phyloP scores from a whole-genome alignment of 2,113 vertebrate species.

The Protomyctophum bolini region DNA sequence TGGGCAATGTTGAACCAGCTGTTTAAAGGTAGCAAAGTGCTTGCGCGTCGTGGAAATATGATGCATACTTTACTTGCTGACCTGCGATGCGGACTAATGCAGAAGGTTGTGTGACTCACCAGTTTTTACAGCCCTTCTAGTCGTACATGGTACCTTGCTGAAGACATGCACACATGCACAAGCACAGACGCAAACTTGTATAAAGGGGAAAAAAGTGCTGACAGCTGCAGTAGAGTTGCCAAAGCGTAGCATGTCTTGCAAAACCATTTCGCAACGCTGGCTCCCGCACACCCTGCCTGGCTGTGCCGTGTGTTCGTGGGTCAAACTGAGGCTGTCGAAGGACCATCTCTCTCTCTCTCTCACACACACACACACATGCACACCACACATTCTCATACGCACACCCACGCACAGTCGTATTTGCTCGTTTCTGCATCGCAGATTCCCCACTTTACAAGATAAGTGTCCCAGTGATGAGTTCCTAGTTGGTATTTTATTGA shows the following conservation, averaged over 20 bases:
- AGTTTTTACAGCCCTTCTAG: constrained; percentile 32
- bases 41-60: constrained; percentile 63
- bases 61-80: constrained; percentile 55
- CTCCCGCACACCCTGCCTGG: constrained; percentile 47
- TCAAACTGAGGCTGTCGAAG: constrained; percentile 54
- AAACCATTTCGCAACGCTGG: constrained; percentile 70
- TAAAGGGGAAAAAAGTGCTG: constrained; percentile 55
- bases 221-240: constrained; percentile 62
- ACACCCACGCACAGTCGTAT: not conserved
- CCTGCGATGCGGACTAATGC: constrained; percentile 17
- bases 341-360: constrained; percentile 33
- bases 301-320: constrained; percentile 46
- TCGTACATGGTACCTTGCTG: constrained; percentile 49
- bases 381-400: not conserved
- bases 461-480: constrained; percentile 7
- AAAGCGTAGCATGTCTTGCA: constrained; percentile 71
- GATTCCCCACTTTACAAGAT: constrained; percentile 16
- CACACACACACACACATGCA: not conserved
- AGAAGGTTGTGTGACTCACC: constrained; percentile 40
- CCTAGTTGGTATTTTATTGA: no score
- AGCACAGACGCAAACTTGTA: constrained; percentile 10
- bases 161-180: constrained; percentile 7
- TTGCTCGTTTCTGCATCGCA: constrained; percentile 4
- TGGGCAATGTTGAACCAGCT: constrained; percentile 34
- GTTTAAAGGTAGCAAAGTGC: constrained; percentile 25